Conservation (phyloP, 1,140 invertebrate genomes). For the Eueides isabella region DNA sequence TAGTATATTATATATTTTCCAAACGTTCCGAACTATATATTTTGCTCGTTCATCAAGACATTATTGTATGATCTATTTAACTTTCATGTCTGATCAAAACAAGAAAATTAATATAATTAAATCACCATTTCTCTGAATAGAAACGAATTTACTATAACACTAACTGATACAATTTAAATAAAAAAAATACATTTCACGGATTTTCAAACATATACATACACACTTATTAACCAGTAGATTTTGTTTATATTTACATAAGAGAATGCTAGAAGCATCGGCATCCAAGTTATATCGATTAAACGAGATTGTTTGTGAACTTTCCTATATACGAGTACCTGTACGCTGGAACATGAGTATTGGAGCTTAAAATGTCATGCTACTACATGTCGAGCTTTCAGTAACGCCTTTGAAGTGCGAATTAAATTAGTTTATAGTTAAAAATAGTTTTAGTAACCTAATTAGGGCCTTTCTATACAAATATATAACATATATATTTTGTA, state of each 20-base stretch:
- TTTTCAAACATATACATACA: background rate
- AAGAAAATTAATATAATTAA: too few relatives aligned
- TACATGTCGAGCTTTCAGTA: background rate
- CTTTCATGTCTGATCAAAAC: too few relatives aligned
- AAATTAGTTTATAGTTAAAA: background rate
- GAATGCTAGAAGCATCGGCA: background rate
- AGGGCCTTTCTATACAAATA: too few relatives aligned
- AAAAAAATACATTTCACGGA: background rate
- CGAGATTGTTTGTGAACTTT: constrained; percentile 9
- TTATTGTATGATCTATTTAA: too few relatives aligned
- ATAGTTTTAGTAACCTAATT: too few relatives aligned
- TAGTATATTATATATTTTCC: too few relatives aligned
- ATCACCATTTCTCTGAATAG: too few relatives aligned
- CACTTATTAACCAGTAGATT: background rate
- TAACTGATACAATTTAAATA: too few relatives aligned
- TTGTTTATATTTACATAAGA: constrained; percentile 6
- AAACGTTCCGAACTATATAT: too few relatives aligned
- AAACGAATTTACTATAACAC: too few relatives aligned
- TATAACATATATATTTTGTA: too few relatives aligned
- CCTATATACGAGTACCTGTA: background rate
- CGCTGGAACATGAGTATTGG: background rate
- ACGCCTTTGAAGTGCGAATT: background rate
- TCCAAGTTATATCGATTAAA: background rate
- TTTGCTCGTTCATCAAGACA: too few relatives aligned
- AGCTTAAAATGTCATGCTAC: background rate